Evolutionary conservation across 2,888 invertebrate genomes (phyloP).

Genomic region (Rotaria macrura): DNA sequence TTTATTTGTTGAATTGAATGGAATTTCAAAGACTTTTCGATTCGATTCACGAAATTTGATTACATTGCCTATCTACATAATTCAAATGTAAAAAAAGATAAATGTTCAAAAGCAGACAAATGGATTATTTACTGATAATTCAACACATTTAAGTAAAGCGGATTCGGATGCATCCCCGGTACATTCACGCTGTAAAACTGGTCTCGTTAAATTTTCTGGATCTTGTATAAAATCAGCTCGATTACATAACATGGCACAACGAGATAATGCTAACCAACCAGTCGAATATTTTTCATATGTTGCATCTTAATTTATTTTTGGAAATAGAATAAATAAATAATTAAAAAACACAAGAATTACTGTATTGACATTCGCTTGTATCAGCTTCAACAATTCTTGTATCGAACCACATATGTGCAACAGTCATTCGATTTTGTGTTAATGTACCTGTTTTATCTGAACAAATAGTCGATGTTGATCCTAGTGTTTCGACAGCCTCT

Average conservation of each 20-base stretch:
- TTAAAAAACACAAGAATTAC: conserved; percentile 36
- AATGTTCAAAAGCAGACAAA: no score
- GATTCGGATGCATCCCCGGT: conserved; percentile 54
- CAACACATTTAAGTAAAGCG: conserved; percentile 50
- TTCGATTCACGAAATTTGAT: conserved; percentile 43
- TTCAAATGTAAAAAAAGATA: background rate
- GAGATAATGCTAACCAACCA: conserved; percentile 70
- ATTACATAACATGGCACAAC: conserved; percentile 90
- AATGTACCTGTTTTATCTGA: conserved; percentile 98
- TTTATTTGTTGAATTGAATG: conserved; percentile 54
- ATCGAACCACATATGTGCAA: conserved; percentile 98
- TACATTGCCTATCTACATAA: conserved; percentile 43
- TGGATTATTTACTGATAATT: conserved; percentile 37
- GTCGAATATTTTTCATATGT: conserved; percentile 71
- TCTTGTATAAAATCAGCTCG: conserved; percentile 93
- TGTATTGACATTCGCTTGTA: conserved; percentile 94
- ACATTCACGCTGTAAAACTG: conserved; percentile 44
- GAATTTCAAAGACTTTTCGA: conserved; percentile 50
- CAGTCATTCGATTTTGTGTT: conserved; percentile 97
- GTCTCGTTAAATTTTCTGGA: conserved; percentile 69
- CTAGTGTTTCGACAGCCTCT: conserved; percentile 96
- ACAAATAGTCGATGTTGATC: conserved; percentile 96
- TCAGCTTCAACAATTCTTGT: conserved; percentile 96
- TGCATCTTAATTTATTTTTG: no score
- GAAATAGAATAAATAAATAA: no score